Evolutionary conservation across 2,797 vertebrate species (phyloP), one percentile per base, ranked within the genome.

Genomic region (Cephalopachus bancanus): DNA sequence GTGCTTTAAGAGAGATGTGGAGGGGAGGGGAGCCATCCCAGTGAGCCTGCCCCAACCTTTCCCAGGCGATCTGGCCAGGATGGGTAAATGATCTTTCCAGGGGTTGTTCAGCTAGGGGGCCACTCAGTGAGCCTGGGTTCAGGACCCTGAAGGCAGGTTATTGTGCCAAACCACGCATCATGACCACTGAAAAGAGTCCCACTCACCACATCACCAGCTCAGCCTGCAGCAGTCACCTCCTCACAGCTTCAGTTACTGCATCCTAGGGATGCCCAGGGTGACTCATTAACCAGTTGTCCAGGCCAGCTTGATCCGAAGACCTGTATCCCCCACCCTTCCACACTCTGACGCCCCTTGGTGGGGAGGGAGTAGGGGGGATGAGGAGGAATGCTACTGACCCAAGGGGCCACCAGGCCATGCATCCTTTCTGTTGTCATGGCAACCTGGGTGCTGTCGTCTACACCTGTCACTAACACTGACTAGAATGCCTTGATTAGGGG

Each of bases 341-440:
- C n/a, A 59, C n/a, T 33, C 33, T 0, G 10, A 33, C 14, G 4
- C 19, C 49, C 37, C 37, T n/a, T 5, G 1, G 83, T 12, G 7
- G 28, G 11, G 55, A 37, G 30, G 30, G 55, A 0, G 7, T 11
- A 26, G 37, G 16, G 30, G 75, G 30, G 67, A n/a, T 15, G 24
- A 30, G 22, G 37, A 28, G 22, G 64, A n/a, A 72, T 44, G 53
- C n/a, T 33, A 5, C 16, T 22, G 26, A 59, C 33, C 28, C 44
- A n/a, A 1, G 49, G 28, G n/a, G 14, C 14, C 1, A 4, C 62
- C 28, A 17, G 44, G 16, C 5, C 33, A 11, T 1, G 24, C n/a
- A 2, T 8, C 51, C 3, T 79, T 67, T 83, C 71, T 0, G 14
- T 94, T 17, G 79, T 69, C 79, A 91, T 96, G 90, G 93, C 83